Conservation (phyloP, 2,888 invertebrate species). For the Myathropa florea region DNA sequence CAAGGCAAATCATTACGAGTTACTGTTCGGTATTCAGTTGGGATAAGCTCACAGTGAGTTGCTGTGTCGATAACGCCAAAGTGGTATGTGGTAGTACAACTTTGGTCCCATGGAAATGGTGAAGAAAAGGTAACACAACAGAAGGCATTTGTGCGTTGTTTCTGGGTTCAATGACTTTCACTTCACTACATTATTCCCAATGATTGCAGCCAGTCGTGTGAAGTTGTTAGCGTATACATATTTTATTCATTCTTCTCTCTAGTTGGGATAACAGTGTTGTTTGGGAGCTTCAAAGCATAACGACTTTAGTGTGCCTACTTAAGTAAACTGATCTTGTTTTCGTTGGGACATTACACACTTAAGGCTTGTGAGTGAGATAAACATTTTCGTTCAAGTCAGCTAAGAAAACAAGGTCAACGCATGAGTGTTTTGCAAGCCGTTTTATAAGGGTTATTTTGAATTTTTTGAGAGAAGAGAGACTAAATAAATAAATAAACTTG, state of each 20-base stretch:
- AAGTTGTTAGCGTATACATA: slow-evolving; percentile 32
- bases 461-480: background rate
- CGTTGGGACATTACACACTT: background rate
- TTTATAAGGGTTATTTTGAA: background rate
- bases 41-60: slow-evolving; percentile 30
- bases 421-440: background rate
- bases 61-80: slow-evolving; percentile 40
- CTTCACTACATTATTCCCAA: slow-evolving; percentile 44
- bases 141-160: slow-evolving; percentile 49
- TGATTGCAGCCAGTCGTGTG: slow-evolving; percentile 47
- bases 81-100: slow-evolving; percentile 32
- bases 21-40: slow-evolving; percentile 42
- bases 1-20: slow-evolving; percentile 53
- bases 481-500: background rate
- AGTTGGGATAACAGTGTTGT: slow-evolving; percentile 24
- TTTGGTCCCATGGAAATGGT: slow-evolving; percentile 50
- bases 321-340: slow-evolving; percentile 4
- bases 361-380: background rate
- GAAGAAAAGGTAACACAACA: slow-evolving; percentile 51
- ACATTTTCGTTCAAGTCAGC: background rate
- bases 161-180: slow-evolving; percentile 68
- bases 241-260: slow-evolving; percentile 7
- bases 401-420: slow-evolving; percentile 5
- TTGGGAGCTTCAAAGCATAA: slow-evolving; percentile 8
- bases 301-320: background rate